A percentile compares a stretch with the other conserved stretches of the same genome.
These are phyloP conservation scores for Ornithoptera alexandrae DNA, from an alignment of 2,888 invertebrate species.

Conservation along the genomic window DNA sequence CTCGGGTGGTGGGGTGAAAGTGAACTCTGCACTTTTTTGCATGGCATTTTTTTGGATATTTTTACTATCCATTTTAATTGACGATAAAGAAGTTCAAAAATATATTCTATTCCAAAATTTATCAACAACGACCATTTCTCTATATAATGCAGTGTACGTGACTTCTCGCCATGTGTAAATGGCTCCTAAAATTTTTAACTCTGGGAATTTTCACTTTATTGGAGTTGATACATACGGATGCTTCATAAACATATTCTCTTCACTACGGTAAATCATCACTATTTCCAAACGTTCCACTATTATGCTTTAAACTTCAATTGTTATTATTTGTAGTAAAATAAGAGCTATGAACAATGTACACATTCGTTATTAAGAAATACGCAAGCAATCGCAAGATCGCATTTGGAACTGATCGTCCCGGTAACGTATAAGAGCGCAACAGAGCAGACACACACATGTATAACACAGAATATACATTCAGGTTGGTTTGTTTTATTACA, in stretches of 20 bases:
- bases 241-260: constrained; percentile 18
- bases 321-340: constrained; percentile 9
- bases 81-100: constrained; percentile 20
- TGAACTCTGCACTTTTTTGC: constrained; percentile 75
- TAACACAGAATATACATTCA: constrained; percentile 11
- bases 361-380: constrained; percentile 9
- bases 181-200: constrained; percentile 56
- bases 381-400: constrained; percentile 23
- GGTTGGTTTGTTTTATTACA: constrained; percentile 19
- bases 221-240: constrained; percentile 20
- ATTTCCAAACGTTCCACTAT: constrained; percentile 4
- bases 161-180: constrained; percentile 77
- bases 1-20: constrained; percentile 79
- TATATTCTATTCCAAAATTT: constrained; percentile 28
- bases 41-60: constrained; percentile 77
- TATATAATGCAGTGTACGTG: constrained; percentile 64
- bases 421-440: constrained; percentile 25
- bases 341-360: constrained; percentile 10
- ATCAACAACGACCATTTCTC: constrained; percentile 34
- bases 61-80: constrained; percentile 66
- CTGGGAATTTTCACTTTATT: constrained; percentile 24
- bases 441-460: constrained; percentile 12
- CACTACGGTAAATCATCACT: constrained; percentile 16
- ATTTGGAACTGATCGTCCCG: constrained; percentile 18
- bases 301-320: constrained; percentile 4